phyloP scores from a whole-genome alignment of 2,113 vertebrate genomes.

The Myocastor coypus region DNA sequence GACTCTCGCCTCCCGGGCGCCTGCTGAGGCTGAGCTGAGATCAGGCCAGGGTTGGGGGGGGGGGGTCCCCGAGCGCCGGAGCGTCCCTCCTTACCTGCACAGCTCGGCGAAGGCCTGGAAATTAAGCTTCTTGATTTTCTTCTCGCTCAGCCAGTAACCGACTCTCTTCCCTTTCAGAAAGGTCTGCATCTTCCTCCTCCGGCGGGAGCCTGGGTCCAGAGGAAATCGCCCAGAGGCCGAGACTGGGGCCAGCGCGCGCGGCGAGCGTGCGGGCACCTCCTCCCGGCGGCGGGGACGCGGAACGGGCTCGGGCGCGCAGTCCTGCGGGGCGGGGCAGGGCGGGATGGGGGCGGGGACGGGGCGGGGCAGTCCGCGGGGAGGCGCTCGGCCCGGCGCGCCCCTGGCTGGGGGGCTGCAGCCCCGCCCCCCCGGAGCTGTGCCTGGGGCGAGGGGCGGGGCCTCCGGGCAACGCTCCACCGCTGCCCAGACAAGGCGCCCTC shows the following conservation, averaged over 20 bases:
- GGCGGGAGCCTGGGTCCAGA: constrained; percentile 64
- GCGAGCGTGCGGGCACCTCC: constrained; percentile 77
- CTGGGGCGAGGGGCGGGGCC: neutral
- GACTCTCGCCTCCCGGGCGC: neutral
- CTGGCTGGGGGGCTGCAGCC: constrained; percentile 47
- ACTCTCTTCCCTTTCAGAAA: constrained; percentile 96
- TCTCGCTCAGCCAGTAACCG: constrained; percentile 99
- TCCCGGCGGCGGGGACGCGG: constrained; percentile 74
- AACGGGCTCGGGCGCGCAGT: constrained; percentile 70
- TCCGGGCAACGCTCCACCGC: neutral
- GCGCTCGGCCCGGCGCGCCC: constrained; percentile 58
- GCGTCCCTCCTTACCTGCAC: constrained; percentile 91
- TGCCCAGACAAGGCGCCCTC: neutral
- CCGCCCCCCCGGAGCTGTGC: neutral
- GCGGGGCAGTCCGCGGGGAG: constrained; percentile 40
- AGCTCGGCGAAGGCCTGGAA: constrained; percentile 97
- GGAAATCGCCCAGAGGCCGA: constrained; percentile 81
- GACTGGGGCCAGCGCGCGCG: constrained; percentile 76
- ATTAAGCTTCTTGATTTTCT: constrained; percentile 99
- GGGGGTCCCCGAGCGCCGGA: constrained; percentile 25
- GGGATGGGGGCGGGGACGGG: constrained; percentile 1
- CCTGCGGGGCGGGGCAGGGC: constrained; percentile 63
- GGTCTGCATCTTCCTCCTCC: constrained; percentile 93
- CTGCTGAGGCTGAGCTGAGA: neutral
- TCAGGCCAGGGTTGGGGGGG: neutral